phyloP scores from a whole-genome alignment of 2,888 invertebrate species.

The Cheilosia pagana region DNA sequence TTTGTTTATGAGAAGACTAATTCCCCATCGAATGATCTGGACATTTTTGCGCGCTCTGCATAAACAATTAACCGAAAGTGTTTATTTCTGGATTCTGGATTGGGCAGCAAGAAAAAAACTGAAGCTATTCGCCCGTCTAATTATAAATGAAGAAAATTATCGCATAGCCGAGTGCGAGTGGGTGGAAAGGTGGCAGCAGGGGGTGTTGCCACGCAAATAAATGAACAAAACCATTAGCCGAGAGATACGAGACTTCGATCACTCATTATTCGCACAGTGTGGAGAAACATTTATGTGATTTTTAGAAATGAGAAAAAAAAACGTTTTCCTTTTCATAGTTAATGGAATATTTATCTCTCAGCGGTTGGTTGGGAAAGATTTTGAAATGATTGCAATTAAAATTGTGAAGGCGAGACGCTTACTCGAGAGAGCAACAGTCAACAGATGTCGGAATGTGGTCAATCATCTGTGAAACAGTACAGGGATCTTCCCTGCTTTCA shows the following conservation, averaged over 20 bases:
- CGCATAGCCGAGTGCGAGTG: neutral
- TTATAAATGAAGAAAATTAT: constrained; percentile 13
- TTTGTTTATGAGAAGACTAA: constrained; percentile 40
- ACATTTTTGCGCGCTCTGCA: constrained; percentile 33
- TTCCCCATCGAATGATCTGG: constrained; percentile 45
- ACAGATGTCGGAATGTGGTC: constrained; percentile 26
- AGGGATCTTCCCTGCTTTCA: constrained; percentile 22
- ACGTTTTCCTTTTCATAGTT: neutral
- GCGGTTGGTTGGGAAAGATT: constrained; percentile 32
- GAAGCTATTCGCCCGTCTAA: constrained; percentile 22
- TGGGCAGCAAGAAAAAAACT: constrained; percentile 36
- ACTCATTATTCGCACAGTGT: constrained; percentile 33
- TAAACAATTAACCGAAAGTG: constrained; percentile 48
- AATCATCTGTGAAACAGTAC: constrained; percentile 28
- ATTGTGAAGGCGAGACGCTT: constrained; percentile 29
- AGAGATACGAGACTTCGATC: constrained; percentile 46
- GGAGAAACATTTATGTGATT: constrained; percentile 13
- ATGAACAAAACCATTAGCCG: constrained; percentile 40
- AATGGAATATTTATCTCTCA: constrained; percentile 58
- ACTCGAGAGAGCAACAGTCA: neutral
- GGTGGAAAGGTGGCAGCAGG: neutral
- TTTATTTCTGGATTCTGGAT: constrained; percentile 55
- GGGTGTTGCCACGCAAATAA: constrained; percentile 13
- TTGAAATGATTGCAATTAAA: constrained; percentile 59
- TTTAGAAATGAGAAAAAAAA: constrained; percentile 1